Base-by-base conservation (phyloP, 2,113 vertebrate species). In the Melanerpes aurifrons region DNA sequence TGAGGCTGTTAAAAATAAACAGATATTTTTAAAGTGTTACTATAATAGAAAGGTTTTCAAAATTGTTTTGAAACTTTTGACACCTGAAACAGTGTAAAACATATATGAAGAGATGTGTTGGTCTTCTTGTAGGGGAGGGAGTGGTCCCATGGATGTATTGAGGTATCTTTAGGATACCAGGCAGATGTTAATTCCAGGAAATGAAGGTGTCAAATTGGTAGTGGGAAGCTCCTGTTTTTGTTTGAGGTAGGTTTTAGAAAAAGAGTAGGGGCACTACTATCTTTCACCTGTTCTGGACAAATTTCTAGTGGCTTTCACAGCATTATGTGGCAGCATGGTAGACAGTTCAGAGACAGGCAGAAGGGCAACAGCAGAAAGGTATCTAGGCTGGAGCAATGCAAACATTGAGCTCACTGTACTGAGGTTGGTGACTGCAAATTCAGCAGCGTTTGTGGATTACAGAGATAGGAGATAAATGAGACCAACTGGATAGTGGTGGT, bases 271-370 rank as follows among this genome's bases (percentile, higher is more conserved):
- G 62, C 2, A 2, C 4, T 71, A 22, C 18, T 54, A 37, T 1
- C 21, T 89, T 87, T 82, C 53, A 6, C 32, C 21, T 43, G 10
- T 48, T 68, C 62, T 84, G 37, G 15, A 11, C 2, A 2, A 37
- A 54, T 53, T 87, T 25, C 32, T 3, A 0, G 25, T 57, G 59
- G n/a, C 45, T 76, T 57, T 43, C 24, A 45, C 5, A 35, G 22
- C 32, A 32, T 3, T 85, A 43, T 0, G 0, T 29, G 28, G 48
- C 1, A 6, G 9, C 47, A 29, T n/a, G 5, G 5, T 5, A 6
- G 45, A 47, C 21, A 43, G 13, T n/a, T 21, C 17, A 22, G 67
- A 31, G 57, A 50, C 8, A 82, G 37, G 24, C 58, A 68, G 71
- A 79, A 72, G 13, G 4, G 25, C 76, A 87, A 43, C 6, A 48